These are phyloP conservation scores for Gnathonemus longibarbis DNA, from an alignment of 2,113 vertebrate species.

Conservation along the genomic window DNA sequence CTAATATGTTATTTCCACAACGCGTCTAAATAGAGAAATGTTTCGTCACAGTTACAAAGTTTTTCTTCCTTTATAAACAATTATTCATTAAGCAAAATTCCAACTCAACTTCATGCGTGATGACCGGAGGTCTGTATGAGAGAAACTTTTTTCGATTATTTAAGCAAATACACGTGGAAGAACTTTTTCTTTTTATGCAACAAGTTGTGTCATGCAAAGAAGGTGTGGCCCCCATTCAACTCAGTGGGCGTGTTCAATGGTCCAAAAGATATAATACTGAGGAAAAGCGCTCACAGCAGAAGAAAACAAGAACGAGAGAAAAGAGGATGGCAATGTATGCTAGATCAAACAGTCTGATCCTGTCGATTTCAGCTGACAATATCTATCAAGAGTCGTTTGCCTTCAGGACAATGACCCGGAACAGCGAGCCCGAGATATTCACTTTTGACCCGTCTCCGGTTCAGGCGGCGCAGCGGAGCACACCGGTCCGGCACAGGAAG, in stretches of 20 bases:
- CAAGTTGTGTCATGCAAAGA: background rate
- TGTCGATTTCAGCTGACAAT: slow-evolving; percentile 27
- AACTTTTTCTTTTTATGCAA: slow-evolving; percentile 31
- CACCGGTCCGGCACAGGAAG: slow-evolving; percentile 45
- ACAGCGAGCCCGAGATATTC: slow-evolving; percentile 61
- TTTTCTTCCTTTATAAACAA: background rate
- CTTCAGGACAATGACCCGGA: slow-evolving; percentile 39
- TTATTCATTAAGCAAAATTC: background rate
- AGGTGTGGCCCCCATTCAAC: background rate
- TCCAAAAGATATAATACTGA: slow-evolving; percentile 21
- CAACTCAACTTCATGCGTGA: too few species aligned
- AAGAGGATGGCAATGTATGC: slow-evolving; percentile 32
- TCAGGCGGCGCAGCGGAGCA: slow-evolving; percentile 41
- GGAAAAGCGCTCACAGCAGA: background rate
- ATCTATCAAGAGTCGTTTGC: slow-evolving; percentile 26
- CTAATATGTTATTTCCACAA: background rate
- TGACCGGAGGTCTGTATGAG: background rate
- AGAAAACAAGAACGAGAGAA: background rate
- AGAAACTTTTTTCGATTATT: background rate
- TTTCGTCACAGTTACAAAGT: background rate
- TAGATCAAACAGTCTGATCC: slow-evolving; percentile 41
- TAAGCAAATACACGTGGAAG: background rate
- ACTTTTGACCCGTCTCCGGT: slow-evolving; percentile 54
- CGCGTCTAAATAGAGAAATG: background rate
- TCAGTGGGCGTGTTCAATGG: slow-evolving; percentile 26